Base-by-base conservation (phyloP, 2,113 vertebrate genomes). In the Nibea albiflora region DNA sequence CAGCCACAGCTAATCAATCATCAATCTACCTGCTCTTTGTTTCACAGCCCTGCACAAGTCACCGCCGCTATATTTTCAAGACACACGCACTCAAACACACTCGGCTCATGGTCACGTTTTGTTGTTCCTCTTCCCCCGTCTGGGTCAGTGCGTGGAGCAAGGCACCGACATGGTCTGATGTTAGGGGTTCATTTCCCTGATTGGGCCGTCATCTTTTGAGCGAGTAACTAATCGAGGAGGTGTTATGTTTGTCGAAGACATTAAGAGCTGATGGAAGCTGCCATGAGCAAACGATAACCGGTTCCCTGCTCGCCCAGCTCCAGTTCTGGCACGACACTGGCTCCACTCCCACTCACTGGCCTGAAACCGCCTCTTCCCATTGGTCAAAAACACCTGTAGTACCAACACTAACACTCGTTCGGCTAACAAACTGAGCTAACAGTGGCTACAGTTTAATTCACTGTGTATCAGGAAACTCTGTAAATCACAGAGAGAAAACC, bases 1-100 rank as follows among this genome's bases (percentile, higher is more conserved):
- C 81, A 85, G 85, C 61, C 77, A 12, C 86, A 61, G 81, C 90
- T 88, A 91, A 93, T 92, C 91, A 92, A 92, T 92, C 90, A 92
- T 87, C 91, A 87, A 82, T 89, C 85, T 89, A 91, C 87, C 88
- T 86, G 88, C 83, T 81, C 77, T 80, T 79, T 89, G 85, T 85
- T 83, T 88, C 84, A 19, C 81, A 56, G 79, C 62, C 39, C 19
- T 68, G 81, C 78, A 73, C 75, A 54, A 39, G 42, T 53, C 80
- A 39, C 69, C 14, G 1, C 60, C 15, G 47, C 56, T 70, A 56
- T 81, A 46, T 79, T 76, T 70, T 28, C 44, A 49, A 62, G 0
- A 73, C 54, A 73, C 69, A 71, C 80, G 81, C 68, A 72, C 56
- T 67, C 35, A 66, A 73, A 64, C 53, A 22, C 67, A 62, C 71